Conservation (phyloP, 2,113 vertebrate genomes). For the Potamarius usumacintae region DNA sequence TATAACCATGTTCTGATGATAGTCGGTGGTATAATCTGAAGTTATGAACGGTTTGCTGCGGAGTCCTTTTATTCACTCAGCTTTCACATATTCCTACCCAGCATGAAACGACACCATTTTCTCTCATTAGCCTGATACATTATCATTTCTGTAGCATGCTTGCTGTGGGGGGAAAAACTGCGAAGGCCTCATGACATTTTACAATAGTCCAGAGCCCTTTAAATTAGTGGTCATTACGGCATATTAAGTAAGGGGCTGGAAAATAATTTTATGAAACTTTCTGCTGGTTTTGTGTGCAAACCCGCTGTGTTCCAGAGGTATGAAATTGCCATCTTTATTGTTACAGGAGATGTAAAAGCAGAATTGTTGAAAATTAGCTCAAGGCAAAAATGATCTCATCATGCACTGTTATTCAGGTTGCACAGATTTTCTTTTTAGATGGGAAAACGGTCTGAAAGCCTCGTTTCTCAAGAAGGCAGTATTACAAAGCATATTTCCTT, state of each 20-base stretch:
- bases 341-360: slow-evolving; percentile 49
- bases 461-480: slow-evolving; percentile 53
- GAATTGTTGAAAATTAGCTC: slow-evolving; percentile 56
- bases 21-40: neutral
- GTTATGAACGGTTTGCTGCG: neutral
- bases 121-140: slow-evolving; percentile 35
- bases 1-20: neutral
- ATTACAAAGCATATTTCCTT: slow-evolving; percentile 50
- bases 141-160: neutral
- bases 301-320: slow-evolving; percentile 21
- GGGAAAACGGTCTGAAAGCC: slow-evolving; percentile 46
- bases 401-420: slow-evolving; percentile 50
- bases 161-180: neutral
- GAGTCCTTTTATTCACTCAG: neutral
- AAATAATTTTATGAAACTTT: slow-evolving; percentile 34
- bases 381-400: slow-evolving; percentile 52
- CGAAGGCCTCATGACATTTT: slow-evolving; percentile 23
- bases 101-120: slow-evolving; percentile 19
- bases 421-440: slow-evolving; percentile 45
- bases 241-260: slow-evolving; percentile 36
- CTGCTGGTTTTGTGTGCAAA: slow-evolving; percentile 15
- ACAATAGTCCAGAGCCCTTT: slow-evolving; percentile 40
- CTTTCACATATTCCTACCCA: slow-evolving; percentile 8
- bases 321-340: slow-evolving; percentile 38
- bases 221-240: slow-evolving; percentile 51